Evolutionary conservation across 2,888 invertebrate genomes (phyloP).

Genomic region (Tridacna gigas): DNA sequence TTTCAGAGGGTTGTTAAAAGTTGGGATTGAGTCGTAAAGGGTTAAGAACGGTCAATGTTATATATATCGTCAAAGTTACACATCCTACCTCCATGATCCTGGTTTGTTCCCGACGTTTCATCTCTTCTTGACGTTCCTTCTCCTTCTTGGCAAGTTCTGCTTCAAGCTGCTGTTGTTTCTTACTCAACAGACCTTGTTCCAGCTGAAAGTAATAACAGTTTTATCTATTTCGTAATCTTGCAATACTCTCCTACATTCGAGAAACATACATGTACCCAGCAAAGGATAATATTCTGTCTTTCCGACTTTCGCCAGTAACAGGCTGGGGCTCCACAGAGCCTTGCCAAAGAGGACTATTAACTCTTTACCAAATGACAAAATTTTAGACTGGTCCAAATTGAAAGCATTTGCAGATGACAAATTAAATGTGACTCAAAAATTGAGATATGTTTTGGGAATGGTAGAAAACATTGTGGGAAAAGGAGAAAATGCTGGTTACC

Average conservation of each 20-base stretch:
- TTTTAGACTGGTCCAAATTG: not conserved
- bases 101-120: slow-evolving; percentile 94
- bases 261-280: too few species aligned
- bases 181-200: slow-evolving; percentile 92
- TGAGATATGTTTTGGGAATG: too few species aligned
- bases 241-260: not conserved
- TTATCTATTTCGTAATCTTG: not conserved
- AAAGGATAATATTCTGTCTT: too few species aligned
- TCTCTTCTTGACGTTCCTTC: slow-evolving; percentile 92
- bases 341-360: too few species aligned
- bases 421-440: too few species aligned
- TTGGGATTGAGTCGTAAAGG: too few species aligned
- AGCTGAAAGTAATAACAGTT: slow-evolving; percentile 45
- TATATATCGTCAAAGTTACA: not conserved
- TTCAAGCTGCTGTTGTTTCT: slow-evolving; percentile 90
- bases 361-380: not conserved
- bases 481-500: too few species aligned
- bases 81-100: slow-evolving; percentile 90
- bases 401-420: not conserved
- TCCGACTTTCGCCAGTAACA: too few species aligned
- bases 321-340: too few species aligned
- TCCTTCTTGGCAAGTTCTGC: slow-evolving; percentile 93
- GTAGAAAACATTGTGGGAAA: too few species aligned
- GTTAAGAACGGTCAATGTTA: too few species aligned
- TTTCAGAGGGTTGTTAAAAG: too few species aligned